Base-by-base conservation (phyloP, 2,797 vertebrate genomes). In the Dendrocincla tyrannina region DNA sequence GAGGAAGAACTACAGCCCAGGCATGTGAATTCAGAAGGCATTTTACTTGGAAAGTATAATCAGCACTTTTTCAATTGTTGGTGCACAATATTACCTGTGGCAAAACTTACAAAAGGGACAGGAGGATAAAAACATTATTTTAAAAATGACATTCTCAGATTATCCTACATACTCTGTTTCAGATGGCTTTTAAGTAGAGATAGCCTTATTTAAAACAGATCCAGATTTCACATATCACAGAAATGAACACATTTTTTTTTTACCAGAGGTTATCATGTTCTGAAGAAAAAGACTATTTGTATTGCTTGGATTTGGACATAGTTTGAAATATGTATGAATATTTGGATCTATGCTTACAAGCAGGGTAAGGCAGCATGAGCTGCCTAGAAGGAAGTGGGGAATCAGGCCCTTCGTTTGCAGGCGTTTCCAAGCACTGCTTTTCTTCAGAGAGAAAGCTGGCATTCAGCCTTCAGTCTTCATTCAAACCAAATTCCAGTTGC, bases 401-500 rank as follows among this genome's bases (percentile, higher is more conserved):
- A 96, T 90, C 91, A 73, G 92, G 52, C 55, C 88, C 77, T 88
- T 79, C 7, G 2, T 90, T 92, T 95, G 74, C 88, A 95, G 87
- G 85, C 91, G 92, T 83, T 85, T 96, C 79, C 53, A 72, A 79
- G 83, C 67, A 32, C 63, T 88, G 85, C 80, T 95, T 87, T 96
- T 93, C 83, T 91, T 94, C 59, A 70, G 58, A 75, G 72, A 60
- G 33, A 28, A 85, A 79, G 67, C n/a, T 97, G 95, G 95, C 95
- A 70, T 93, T 93, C 80, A 69, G 90, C 90, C 91, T 49, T 85
- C 58, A 85, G 67, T 84, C 95, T 93, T 96, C 94, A 94, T 96
- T 96, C 95, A 97, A 95, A 96, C 85, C 83, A 79, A 94, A 95
- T 95, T 96, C 85, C 93, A 95, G 60, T 88, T 90, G 83, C 85